Evolutionary conservation across 2,888 invertebrate genomes (phyloP).

Genomic region (Automeris io): DNA sequence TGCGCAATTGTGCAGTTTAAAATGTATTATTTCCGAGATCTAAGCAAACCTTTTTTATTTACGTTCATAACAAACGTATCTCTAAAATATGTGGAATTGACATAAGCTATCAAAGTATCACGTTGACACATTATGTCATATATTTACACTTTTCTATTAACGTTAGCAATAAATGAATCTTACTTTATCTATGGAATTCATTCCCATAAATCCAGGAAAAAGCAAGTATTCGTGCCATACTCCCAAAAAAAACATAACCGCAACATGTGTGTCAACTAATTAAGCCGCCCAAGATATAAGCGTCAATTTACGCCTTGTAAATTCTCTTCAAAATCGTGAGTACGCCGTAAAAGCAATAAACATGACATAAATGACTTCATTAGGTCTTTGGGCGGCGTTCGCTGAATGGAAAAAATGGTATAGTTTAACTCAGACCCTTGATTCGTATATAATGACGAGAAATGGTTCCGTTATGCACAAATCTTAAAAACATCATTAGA

Average conservation of each 20-base stretch:
- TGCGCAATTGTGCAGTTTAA: neutral
- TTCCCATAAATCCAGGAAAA: neutral
- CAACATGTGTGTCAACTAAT: conserved; percentile 50
- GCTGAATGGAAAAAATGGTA: conserved; percentile 58
- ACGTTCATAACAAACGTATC: too few relatives aligned
- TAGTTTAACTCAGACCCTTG: conserved; percentile 50
- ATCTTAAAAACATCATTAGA: conserved; percentile 54
- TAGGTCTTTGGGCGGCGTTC: conserved; percentile 60
- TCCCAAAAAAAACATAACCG: conserved; percentile 23
- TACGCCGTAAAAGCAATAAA: conserved; percentile 72
- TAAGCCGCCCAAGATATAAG: conserved; percentile 50
- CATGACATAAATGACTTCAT: conserved; percentile 73
- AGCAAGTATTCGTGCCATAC: neutral
- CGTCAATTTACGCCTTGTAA: conserved; percentile 72
- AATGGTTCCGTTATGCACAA: conserved; percentile 62
- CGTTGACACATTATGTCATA: too few relatives aligned
- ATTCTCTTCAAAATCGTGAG: conserved; percentile 66
- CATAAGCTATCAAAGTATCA: too few relatives aligned
- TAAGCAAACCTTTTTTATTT: too few relatives aligned
- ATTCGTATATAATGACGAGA: conserved; percentile 68
- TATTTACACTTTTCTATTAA: too few relatives aligned
- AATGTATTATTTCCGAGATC: neutral
- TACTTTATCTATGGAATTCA: too few relatives aligned
- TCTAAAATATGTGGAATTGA: too few relatives aligned
- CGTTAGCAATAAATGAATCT: too few relatives aligned